Evolutionary conservation across 2,797 vertebrate genomes (phyloP).

Genomic region (Iguana delicatissima): DNA sequence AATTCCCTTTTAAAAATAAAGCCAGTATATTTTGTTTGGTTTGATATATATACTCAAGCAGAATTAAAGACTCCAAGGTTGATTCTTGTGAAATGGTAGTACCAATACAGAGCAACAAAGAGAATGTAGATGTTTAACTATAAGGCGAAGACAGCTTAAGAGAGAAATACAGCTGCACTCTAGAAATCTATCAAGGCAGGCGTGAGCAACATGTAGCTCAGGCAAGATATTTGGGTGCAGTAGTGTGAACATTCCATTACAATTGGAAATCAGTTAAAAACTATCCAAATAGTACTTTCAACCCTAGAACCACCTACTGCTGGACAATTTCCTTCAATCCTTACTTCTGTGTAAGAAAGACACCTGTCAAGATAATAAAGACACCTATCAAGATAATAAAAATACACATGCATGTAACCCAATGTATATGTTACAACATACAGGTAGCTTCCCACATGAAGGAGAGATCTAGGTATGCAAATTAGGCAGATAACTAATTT

Average conservation of each 20-base stretch:
- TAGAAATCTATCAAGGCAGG: neutral
- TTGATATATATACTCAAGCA: conserved; percentile 16
- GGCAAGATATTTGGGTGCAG: no score
- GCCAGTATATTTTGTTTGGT: neutral
- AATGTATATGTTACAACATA: neutral
- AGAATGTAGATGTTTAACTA: no score
- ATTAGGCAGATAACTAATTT: neutral
- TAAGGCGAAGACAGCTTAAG: neutral
- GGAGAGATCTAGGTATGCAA: neutral
- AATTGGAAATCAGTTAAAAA: neutral
- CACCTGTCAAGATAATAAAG: neutral
- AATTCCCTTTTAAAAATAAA: conserved; percentile 11
- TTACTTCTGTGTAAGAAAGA: neutral
- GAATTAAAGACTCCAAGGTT: conserved; percentile 11
- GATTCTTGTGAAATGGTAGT: conserved; percentile 10
- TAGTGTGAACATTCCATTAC: neutral
- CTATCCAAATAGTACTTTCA: neutral
- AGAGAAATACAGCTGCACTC: neutral
- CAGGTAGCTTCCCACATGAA: neutral
- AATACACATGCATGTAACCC: neutral
- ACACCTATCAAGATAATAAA: neutral
- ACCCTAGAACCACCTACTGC: neutral
- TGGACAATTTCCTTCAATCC: neutral
- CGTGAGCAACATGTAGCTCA: neutral
- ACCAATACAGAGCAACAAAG: neutral